Conservation (phyloP, 1,140 invertebrate species). For the Formica selysi region DNA sequence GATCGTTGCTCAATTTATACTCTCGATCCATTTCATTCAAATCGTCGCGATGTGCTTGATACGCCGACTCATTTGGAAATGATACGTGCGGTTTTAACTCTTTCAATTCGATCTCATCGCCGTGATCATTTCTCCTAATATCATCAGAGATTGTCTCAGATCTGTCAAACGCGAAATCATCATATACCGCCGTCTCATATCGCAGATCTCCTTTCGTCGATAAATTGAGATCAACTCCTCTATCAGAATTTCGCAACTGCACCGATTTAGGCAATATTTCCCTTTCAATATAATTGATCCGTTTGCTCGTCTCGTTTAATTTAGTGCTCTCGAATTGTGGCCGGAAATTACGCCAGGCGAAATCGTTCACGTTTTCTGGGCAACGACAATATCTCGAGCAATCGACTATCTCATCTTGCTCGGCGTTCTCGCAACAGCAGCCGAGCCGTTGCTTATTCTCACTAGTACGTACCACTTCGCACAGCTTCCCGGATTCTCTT, state of each 20-base stretch:
- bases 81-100: too few relatives aligned
- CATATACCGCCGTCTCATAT: background rate
- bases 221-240: background rate
- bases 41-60: too few relatives aligned
- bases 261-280: background rate
- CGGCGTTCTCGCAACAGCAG: background rate
- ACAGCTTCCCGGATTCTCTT: constrained; percentile 18
- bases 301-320: background rate
- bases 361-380: constrained; percentile 38
- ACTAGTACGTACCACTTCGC: constrained; percentile 29
- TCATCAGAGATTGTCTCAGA: background rate
- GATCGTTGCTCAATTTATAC: constrained; percentile 55
- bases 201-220: background rate
- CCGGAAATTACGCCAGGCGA: background rate
- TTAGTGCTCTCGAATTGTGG: background rate
- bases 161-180: background rate
- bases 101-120: background rate
- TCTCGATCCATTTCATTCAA: constrained; percentile 51
- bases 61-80: too few relatives aligned
- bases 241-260: background rate
- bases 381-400: constrained; percentile 26
- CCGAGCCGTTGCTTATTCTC: constrained; percentile 10
- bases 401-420: background rate
- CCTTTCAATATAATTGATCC: background rate
- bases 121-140: background rate